phyloP scores from a whole-genome alignment of 1,140 invertebrate species.

The Zophobas morio region DNA sequence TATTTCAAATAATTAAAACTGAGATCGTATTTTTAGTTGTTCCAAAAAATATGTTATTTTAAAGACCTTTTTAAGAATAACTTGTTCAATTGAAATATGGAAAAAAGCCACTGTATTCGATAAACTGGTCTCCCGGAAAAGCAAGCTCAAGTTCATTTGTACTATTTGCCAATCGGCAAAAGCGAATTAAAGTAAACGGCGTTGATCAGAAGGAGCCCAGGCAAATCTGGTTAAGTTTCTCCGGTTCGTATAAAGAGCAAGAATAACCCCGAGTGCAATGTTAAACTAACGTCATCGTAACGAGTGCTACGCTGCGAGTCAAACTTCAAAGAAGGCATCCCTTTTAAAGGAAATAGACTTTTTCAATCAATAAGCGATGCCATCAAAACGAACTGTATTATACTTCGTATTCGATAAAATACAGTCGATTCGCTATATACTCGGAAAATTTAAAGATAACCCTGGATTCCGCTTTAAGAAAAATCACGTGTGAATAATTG shows the following conservation, averaged over 20 bases:
- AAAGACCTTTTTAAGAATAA: no score
- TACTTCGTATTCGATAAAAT: slow-evolving; percentile 35
- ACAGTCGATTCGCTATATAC: slow-evolving; percentile 34
- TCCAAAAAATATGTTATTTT: no score
- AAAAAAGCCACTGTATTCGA: neutral
- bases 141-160: slow-evolving; percentile 29
- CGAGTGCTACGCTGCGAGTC: slow-evolving; percentile 40
- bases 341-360: slow-evolving; percentile 50
- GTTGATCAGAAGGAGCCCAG: slow-evolving; percentile 37
- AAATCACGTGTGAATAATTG: slow-evolving; percentile 34
- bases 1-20: no score
- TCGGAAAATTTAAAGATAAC: slow-evolving; percentile 39
- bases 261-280: slow-evolving; percentile 30
- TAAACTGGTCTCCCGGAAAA: slow-evolving; percentile 29
- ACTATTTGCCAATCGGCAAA: slow-evolving; percentile 33
- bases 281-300: slow-evolving; percentile 47
- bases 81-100: neutral
- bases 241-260: slow-evolving; percentile 28
- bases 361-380: slow-evolving; percentile 49
- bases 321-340: slow-evolving; percentile 46
- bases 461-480: slow-evolving; percentile 15
- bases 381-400: slow-evolving; percentile 49
- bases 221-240: slow-evolving; percentile 35
- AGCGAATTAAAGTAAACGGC: slow-evolving; percentile 29
- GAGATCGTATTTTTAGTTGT: neutral